Base-by-base conservation (phyloP, 2,113 vertebrate species). In the Cinclus cinclus region DNA sequence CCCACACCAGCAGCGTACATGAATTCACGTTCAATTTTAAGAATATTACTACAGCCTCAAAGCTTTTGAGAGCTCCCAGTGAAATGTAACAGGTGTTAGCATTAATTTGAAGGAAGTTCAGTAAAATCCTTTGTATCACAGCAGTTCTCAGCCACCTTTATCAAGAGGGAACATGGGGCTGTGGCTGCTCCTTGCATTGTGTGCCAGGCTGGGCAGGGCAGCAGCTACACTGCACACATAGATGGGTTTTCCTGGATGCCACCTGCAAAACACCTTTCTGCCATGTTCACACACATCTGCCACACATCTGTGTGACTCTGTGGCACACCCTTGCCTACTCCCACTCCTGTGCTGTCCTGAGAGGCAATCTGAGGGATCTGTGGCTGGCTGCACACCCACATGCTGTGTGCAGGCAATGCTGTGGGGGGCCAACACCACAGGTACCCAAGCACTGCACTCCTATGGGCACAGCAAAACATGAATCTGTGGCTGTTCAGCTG, bases 161-260 rank as follows among this genome's bases (percentile, higher is more conserved):
- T 9, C 25, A 41, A 13, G 47, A 76, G 30, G 14, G 14, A 62
- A 47, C 21, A 16, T 0, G 5, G 14, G 39, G 50, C 31, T 0
- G 4, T 13, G 42, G 67, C 28, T 1, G 0, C 9, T 31, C 15
- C 25, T 20, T 1, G 3, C 28, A 8, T 0, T 0, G 8, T 4
- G 56, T 27, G 42, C 27, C 50, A 46, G 3, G 2, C 35, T 17
- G 35, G 31, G 71, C 53, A 52, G 30, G 49, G 28, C 10, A 31
- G 60, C 64, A 75, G 74, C 56, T 6, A 21, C 24, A 4, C 7
- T 3, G 18, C 3, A 1, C 25, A 20, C 21, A 17, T 1, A 2
- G 31, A 41, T 0, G 2, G 39, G 41, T 41, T 88, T 73, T 58
- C 75, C 59, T 30, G 69, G 39, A 35, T 3, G 2, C 15, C 2